Conservation (phyloP, 2,113 vertebrate genomes). For the Thalassarche chlororhynchos region DNA sequence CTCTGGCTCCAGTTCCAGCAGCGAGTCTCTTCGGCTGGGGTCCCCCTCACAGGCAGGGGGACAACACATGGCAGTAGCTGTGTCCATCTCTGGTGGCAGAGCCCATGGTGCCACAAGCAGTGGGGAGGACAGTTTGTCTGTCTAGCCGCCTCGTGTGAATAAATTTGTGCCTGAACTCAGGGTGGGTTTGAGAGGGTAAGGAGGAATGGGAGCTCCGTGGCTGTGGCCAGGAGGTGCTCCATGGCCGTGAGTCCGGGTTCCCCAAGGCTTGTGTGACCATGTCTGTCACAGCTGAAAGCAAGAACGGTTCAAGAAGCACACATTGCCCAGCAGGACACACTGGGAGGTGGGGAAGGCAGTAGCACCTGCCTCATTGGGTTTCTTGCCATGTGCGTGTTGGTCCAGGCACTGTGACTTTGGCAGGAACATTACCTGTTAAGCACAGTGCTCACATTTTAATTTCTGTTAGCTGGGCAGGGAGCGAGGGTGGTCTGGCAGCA, state of each 20-base stretch:
- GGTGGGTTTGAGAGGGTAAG: neutral
- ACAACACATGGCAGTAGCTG: neutral
- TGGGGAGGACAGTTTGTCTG: neutral
- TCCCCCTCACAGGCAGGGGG: neutral
- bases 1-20: neutral
- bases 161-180: neutral
- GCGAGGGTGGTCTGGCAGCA: neutral
- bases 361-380: neutral
- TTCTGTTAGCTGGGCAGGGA: neutral
- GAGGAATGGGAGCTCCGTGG: neutral
- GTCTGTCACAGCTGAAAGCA: neutral
- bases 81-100: neutral
- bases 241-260: neutral
- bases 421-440: rapidly evolving
- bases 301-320: neutral
- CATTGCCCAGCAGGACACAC: rapidly evolving
- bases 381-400: neutral
- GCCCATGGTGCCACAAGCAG: neutral
- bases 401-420: neutral
- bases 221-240: neutral
- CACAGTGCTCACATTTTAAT: neutral
- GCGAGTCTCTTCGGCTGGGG: rapidly evolving
- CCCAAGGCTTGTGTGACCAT: neutral
- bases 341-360: neutral
- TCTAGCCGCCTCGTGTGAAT: neutral